A percentile compares a stretch with the other conserved stretches of the same genome.
phyloP scores from a whole-genome alignment of 2,797 vertebrate genomes.

The Hirundo rustica region DNA sequence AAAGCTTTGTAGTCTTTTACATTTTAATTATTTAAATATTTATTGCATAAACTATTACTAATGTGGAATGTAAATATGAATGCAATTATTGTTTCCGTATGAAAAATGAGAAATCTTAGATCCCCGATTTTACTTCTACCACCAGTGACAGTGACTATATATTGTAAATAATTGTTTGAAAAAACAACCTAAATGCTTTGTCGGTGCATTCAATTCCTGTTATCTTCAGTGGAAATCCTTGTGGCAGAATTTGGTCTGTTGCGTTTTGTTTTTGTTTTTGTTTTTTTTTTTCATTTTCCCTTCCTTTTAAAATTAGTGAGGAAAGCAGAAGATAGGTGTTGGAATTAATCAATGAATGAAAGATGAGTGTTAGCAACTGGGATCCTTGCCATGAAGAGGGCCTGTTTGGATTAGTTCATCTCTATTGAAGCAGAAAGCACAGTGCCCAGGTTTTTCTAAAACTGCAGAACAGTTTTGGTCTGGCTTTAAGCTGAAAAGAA shows the following conservation, averaged over 20 bases:
- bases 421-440: constrained; percentile 12
- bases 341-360: constrained; percentile 13
- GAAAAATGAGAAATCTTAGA: not conserved
- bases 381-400: not conserved
- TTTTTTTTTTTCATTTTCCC: not conserved
- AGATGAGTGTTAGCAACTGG: not conserved
- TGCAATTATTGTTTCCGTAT: not conserved
- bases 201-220: not conserved
- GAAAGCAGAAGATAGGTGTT: constrained; percentile 3
- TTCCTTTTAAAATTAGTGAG: not conserved
- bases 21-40: not conserved
- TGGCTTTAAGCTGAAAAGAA: not conserved
- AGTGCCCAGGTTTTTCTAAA: not conserved
- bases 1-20: not conserved
- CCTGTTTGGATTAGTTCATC: constrained; percentile 19
- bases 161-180: not conserved
- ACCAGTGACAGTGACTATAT: not conserved
- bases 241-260: not conserved
- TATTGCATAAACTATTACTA: not conserved
- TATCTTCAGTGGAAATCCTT: not conserved
- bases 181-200: not conserved
- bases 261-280: not conserved
- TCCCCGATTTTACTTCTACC: not conserved
- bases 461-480: not conserved
- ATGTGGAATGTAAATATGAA: not conserved